A percentile compares a stretch with the other conserved stretches of the same genome.
Evolutionary conservation across 2,888 invertebrate genomes (phyloP).

Genomic region (Chydorus sphaericus): DNA sequence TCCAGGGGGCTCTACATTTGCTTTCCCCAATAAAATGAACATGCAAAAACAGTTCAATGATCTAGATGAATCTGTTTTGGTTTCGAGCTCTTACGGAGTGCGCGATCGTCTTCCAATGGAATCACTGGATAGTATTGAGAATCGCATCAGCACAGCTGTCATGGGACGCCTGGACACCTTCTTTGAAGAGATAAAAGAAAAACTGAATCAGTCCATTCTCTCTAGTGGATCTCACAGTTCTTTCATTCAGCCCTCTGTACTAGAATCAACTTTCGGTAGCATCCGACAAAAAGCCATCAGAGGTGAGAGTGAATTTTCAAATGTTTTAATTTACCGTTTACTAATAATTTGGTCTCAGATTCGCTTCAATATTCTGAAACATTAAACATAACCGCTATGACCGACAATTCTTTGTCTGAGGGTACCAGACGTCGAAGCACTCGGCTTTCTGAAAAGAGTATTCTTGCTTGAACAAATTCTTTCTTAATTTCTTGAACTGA

Average conservation of each 20-base stretch:
- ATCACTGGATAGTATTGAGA: background rate
- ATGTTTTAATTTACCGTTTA: too few relatives aligned
- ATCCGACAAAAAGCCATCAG: background rate
- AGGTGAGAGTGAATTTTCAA: too few relatives aligned
- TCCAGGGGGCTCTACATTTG: background rate
- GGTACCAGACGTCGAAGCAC: background rate
- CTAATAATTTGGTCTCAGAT: too few relatives aligned
- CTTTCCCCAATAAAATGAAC: background rate
- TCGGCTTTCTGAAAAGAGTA: background rate
- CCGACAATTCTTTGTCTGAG: too few relatives aligned
- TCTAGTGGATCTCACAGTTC: background rate
- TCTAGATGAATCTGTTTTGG: background rate
- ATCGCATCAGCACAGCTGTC: background rate
- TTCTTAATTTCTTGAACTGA: background rate
- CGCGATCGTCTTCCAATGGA: background rate
- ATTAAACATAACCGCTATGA: too few relatives aligned
- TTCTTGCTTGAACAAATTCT: background rate
- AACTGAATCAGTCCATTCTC: background rate
- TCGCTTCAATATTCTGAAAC: too few relatives aligned
- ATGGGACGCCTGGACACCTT: background rate
- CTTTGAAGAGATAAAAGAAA: background rate
- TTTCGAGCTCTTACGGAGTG: background rate
- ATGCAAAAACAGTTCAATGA: background rate
- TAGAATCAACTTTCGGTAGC: background rate
- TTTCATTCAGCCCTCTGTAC: background rate